Evolutionary conservation across 2,797 vertebrate species (phyloP).

Genomic region (Distichodus sexfasciatus): DNA sequence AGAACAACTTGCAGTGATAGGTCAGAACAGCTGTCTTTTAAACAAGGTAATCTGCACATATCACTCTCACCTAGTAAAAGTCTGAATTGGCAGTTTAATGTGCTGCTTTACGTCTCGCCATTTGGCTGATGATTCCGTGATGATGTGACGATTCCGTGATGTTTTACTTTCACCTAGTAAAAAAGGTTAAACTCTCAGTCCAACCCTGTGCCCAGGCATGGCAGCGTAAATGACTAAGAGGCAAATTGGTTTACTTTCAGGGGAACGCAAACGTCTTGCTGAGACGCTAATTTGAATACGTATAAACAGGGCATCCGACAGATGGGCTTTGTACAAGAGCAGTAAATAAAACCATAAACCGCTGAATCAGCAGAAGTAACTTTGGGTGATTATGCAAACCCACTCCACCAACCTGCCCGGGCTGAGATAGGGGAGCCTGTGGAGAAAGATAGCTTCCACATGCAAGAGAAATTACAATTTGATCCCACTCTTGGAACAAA

Average conservation of each 20-base stretch:
- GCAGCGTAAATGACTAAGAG: constrained; percentile 39
- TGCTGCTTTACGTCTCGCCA: not conserved
- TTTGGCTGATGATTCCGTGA: constrained; percentile 20
- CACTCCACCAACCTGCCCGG: constrained; percentile 26
- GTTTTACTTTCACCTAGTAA: not conserved
- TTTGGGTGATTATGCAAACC: constrained; percentile 43
- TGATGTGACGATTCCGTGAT: constrained; percentile 19
- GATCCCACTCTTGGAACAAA: not conserved
- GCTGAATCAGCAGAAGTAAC: constrained; percentile 63
- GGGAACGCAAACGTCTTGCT: constrained; percentile 22
- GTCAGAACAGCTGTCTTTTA: not conserved
- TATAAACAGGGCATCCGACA: constrained; percentile 55
- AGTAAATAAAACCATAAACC: constrained; percentile 59
- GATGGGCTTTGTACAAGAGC: constrained; percentile 54
- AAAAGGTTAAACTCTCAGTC: constrained; percentile 21
- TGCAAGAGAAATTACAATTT: constrained; percentile 7
- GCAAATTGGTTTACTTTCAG: constrained; percentile 36
- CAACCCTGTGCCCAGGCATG: not conserved
- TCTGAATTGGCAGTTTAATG: constrained; percentile 5
- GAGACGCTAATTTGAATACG: constrained; percentile 50
- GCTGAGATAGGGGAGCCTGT: constrained; percentile 1
- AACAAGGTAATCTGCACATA: not conserved
- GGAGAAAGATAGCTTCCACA: not conserved
- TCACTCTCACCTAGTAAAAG: not conserved
- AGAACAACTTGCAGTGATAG: not conserved